Conservation (phyloP, 2,888 invertebrate genomes). For the Cataglyphis cursor region DNA sequence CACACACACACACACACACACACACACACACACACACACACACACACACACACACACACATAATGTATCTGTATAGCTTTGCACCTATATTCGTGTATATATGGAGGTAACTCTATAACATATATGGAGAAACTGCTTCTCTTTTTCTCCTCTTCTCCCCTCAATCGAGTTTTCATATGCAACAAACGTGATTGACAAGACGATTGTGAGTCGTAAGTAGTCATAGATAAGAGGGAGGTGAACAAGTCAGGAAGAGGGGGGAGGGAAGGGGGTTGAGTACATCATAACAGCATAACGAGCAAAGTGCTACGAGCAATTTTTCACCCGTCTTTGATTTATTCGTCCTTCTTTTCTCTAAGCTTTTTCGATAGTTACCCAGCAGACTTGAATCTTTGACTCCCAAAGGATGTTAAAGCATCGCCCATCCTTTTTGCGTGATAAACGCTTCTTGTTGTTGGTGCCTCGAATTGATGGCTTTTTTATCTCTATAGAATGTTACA, state of each 20-base stretch:
- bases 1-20: constrained; percentile 72
- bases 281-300: constrained; percentile 72
- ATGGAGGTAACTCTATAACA: constrained; percentile 77
- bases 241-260: not conserved
- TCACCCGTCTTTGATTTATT: constrained; percentile 14
- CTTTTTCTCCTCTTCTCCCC: not conserved
- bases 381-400: constrained; percentile 20
- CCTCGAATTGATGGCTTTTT: not conserved
- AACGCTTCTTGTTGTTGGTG: constrained; percentile 26
- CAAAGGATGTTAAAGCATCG: constrained; percentile 2
- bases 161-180: constrained; percentile 67
- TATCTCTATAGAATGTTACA: not conserved
- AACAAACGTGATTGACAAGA: constrained; percentile 79
- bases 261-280: constrained; percentile 45
- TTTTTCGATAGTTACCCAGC: constrained; percentile 44
- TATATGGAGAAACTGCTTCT: constrained; percentile 79
- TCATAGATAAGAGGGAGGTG: constrained; percentile 54
- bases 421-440: constrained; percentile 1
- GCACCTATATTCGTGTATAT: constrained; percentile 82
- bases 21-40: constrained; percentile 71
- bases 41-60: constrained; percentile 70
- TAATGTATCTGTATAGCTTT: constrained; percentile 74
- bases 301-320: constrained; percentile 53
- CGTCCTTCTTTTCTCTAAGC: constrained; percentile 5
- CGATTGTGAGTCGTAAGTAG: constrained; percentile 77